Conservation (phyloP, 2,888 invertebrate genomes). For the Conchocele bisecta region DNA sequence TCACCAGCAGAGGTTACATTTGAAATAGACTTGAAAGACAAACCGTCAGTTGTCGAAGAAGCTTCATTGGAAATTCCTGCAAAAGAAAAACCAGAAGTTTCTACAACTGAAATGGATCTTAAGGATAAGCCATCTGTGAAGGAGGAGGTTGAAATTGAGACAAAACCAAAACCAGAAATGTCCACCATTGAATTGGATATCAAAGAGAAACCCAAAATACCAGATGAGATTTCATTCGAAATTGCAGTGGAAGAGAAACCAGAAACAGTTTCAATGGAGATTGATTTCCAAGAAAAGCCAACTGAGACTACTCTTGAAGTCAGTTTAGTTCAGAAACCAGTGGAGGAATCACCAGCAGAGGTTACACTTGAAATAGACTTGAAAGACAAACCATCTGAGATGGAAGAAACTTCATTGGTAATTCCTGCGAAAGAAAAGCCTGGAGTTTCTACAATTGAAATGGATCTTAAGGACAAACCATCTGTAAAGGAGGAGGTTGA, state of each 20-base stretch:
- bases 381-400: too few species aligned
- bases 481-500: slow-evolving; percentile 7
- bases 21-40: too few species aligned
- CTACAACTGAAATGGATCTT: slow-evolving; percentile 38
- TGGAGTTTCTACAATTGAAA: slow-evolving; percentile 15
- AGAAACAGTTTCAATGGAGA: background rate
- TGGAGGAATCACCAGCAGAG: background rate
- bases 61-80: slow-evolving; percentile 28
- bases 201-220: background rate
- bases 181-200: background rate
- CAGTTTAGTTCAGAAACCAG: background rate
- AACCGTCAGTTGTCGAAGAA: too few species aligned
- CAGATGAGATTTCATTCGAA: background rate
- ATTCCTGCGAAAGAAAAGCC: too few species aligned
- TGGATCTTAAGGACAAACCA: too few species aligned
- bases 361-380: slow-evolving; percentile 17
- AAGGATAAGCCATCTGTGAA: slow-evolving; percentile 2
- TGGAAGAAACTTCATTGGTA: too few species aligned
- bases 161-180: too few species aligned
- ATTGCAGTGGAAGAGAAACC: background rate
- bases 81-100: slow-evolving; percentile 20
- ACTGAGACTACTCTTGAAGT: too few species aligned
- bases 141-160: background rate
- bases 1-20: slow-evolving; percentile 1
- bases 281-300: background rate